Evolutionary conservation across 2,888 invertebrate species (phyloP).

Genomic region (Crepidodera aurea): DNA sequence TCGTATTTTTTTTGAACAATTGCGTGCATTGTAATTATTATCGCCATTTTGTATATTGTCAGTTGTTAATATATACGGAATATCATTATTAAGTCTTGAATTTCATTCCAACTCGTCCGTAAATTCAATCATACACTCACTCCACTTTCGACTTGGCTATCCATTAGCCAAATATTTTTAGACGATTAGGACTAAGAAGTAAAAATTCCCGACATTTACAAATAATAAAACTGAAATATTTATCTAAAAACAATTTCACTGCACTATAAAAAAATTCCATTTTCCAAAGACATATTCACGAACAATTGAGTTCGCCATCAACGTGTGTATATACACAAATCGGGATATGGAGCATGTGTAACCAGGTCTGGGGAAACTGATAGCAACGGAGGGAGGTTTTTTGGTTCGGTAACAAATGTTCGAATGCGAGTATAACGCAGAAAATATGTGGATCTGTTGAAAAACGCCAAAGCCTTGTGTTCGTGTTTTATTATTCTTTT

Average conservation of each 20-base stretch:
- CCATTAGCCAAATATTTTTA: no score
- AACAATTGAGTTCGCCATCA: neutral
- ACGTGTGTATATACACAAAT: neutral
- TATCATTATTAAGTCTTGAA: no score
- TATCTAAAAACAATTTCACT: neutral
- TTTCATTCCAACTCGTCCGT: no score
- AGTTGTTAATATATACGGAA: no score
- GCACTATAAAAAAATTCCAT: neutral
- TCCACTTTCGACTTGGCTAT: no score
- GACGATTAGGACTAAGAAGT: no score
- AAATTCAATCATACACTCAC: no score
- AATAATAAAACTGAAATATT: no score
- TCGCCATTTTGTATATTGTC: no score
- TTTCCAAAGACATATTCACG: neutral
- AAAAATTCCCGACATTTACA: no score
- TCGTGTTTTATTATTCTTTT: neutral
- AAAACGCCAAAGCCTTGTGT: neutral
- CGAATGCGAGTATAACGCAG: neutral
- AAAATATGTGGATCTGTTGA: neutral
- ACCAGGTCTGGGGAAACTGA: neutral
- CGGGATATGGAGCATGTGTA: neutral
- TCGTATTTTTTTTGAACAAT: no score
- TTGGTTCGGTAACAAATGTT: neutral
- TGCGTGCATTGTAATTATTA: no score
- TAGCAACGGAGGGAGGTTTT: neutral